A percentile compares a stretch with the other conserved stretches of the same genome.
Conservation (phyloP, 2,113 vertebrate species). For the Scopus umbretta region DNA sequence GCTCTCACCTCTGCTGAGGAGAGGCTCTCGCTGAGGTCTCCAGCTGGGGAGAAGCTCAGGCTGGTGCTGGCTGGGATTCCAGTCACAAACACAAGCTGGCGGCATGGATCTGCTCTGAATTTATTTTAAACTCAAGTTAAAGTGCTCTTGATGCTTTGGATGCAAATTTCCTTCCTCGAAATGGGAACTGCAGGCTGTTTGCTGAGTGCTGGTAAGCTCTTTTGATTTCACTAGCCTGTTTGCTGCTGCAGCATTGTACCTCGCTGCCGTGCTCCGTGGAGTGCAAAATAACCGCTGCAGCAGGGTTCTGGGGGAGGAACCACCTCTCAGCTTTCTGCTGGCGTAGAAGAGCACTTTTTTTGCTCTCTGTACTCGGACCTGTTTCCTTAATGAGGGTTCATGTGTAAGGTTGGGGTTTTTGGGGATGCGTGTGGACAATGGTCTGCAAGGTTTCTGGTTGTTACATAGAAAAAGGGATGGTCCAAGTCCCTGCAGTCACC, state of each 20-base stretch:
- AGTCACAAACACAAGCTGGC: conserved; percentile 11
- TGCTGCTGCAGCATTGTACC: neutral
- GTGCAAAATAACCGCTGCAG: neutral
- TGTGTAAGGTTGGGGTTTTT: neutral
- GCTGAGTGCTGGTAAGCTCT: neutral
- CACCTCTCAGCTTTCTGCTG: neutral
- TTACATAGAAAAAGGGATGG: neutral
- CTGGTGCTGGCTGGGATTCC: conserved; percentile 7
- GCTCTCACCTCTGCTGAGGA: neutral
- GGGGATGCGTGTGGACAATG: fast-evolving
- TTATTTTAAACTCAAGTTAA: neutral
- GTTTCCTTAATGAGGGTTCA: fast-evolving
- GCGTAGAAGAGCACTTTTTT: fast-evolving
- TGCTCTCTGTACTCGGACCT: neutral
- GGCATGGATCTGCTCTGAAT: conserved; percentile 1
- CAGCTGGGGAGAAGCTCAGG: neutral
- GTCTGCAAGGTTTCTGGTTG: fast-evolving
- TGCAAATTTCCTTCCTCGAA: neutral
- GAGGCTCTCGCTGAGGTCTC: neutral
- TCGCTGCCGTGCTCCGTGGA: neutral
- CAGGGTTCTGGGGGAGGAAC: neutral
- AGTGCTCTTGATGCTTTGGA: conserved; percentile 2
- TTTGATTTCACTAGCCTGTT: neutral
- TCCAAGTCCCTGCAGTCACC: neutral
- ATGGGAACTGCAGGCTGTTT: neutral